Percentiles rank a stretch among this genome's conserved stretches.
Evolutionary conservation across 2,797 vertebrate species (phyloP).

Genomic region (Dromococcyx pavoninus): DNA sequence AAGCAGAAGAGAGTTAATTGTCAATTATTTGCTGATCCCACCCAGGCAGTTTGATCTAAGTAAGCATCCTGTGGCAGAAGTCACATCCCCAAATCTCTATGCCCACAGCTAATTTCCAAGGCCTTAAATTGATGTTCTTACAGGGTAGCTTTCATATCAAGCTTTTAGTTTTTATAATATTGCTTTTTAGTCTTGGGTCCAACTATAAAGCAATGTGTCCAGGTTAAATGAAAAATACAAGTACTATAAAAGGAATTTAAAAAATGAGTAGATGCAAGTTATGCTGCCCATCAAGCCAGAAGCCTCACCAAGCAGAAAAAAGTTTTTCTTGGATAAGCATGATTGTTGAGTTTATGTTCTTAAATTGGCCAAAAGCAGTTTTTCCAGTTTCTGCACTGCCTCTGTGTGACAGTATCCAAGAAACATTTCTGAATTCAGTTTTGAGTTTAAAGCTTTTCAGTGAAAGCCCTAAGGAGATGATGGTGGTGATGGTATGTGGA

Average conservation of each 20-base stretch:
- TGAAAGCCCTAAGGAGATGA: neutral
- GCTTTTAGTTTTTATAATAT: neutral
- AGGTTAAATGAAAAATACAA: neutral
- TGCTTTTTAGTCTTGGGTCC: neutral
- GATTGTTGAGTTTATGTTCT: neutral
- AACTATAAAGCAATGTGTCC: neutral
- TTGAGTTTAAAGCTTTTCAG: neutral
- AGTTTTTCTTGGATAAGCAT: neutral
- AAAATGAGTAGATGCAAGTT: neutral
- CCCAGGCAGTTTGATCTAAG: conserved; percentile 30
- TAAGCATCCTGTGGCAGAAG: neutral
- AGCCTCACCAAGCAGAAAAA: neutral
- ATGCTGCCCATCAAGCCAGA: neutral
- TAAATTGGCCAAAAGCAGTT: neutral
- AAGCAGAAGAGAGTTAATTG: conserved; percentile 40
- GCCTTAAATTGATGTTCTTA: neutral
- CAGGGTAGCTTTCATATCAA: neutral
- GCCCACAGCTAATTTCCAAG: neutral
- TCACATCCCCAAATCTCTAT: neutral
- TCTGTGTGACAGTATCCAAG: neutral
- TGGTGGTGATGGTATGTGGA: accelerated
- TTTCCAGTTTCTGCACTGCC: neutral
- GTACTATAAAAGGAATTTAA: neutral
- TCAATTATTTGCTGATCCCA: conserved; percentile 18
- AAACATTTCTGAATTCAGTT: conserved; percentile 3